Evolutionary conservation across 1,140 invertebrate genomes (phyloP).

Genomic region (Listronotus oregonensis): DNA sequence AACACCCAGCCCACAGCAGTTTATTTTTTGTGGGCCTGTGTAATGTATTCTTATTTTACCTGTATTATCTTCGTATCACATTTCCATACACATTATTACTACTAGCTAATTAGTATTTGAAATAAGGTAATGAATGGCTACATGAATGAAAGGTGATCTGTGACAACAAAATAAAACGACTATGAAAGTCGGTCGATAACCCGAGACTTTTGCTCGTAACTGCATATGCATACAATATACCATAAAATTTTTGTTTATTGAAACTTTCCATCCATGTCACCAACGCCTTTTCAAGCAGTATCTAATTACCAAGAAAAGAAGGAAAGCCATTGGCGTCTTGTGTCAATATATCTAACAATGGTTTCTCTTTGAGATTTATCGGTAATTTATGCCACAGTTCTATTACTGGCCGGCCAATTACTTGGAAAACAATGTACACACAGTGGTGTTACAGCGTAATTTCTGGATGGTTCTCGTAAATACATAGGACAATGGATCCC

Average conservation of each 20-base stretch:
- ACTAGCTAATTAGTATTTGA: too few relatives aligned
- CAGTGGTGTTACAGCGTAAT: too few relatives aligned
- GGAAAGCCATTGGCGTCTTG: too few relatives aligned
- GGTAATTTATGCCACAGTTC: background rate
- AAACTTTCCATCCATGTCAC: conserved; percentile 15
- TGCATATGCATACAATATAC: conserved; percentile 16
- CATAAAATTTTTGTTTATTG: conserved; percentile 7
- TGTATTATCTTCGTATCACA: too few relatives aligned
- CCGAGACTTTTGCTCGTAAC: background rate
- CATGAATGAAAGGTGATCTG: conserved; percentile 9
- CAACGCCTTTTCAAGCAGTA: conserved; percentile 4
- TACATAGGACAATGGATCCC: too few relatives aligned
- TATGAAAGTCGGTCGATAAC: conserved; percentile 10
- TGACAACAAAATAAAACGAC: background rate
- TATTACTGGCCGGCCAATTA: background rate
- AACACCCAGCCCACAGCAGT: too few relatives aligned
- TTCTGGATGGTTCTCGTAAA: too few relatives aligned
- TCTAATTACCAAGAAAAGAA: too few relatives aligned
- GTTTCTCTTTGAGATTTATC: conserved; percentile 11
- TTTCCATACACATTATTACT: too few relatives aligned
- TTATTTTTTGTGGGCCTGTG: too few relatives aligned
- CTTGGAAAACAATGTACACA: background rate
- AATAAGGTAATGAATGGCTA: background rate
- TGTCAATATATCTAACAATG: conserved; percentile 8
- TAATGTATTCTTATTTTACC: too few relatives aligned